These are phyloP conservation scores for Perodicticus potto DNA, from an alignment of 2,797 vertebrate genomes.

Conservation along the genomic window DNA sequence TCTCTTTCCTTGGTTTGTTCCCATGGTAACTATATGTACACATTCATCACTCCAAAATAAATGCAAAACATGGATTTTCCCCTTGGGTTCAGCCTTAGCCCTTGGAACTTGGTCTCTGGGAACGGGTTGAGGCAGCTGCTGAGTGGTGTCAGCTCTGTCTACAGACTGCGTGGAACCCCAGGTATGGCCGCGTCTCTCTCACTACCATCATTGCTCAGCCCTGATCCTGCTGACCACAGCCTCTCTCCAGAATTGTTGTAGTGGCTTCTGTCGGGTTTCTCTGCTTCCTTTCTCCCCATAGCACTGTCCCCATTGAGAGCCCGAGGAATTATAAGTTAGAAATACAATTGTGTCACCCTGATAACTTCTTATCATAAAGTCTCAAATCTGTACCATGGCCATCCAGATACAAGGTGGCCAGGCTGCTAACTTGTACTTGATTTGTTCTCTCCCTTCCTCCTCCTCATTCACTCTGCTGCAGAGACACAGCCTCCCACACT, in stretches of 20 bases:
- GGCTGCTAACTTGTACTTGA: not conserved
- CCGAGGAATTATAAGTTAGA: not conserved
- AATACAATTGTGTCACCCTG: not conserved
- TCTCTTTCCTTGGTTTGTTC: not conserved
- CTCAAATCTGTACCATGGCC: not conserved
- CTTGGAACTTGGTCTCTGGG: not conserved
- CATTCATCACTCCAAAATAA: not conserved
- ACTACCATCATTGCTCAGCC: not conserved
- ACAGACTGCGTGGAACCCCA: not conserved
- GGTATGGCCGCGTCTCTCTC: not conserved
- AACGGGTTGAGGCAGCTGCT: not conserved
- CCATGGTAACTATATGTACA: not conserved
- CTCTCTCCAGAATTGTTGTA: not conserved
- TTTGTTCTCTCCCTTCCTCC: not conserved
- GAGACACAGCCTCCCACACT: not conserved
- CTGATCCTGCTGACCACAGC: not conserved
- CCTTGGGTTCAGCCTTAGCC: not conserved
- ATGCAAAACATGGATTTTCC: not conserved
- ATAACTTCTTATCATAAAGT: not conserved
- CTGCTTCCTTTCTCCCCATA: not conserved
- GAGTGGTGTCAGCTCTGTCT: rapidly evolving
- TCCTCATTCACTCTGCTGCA: not conserved
- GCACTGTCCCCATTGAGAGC: not conserved
- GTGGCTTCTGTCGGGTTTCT: not conserved
- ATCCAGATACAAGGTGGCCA: not conserved